Evolutionary conservation across 2,888 invertebrate species (phyloP), one percentile per base, ranked within the genome.

Genomic region (Oligia fasciuncula): DNA sequence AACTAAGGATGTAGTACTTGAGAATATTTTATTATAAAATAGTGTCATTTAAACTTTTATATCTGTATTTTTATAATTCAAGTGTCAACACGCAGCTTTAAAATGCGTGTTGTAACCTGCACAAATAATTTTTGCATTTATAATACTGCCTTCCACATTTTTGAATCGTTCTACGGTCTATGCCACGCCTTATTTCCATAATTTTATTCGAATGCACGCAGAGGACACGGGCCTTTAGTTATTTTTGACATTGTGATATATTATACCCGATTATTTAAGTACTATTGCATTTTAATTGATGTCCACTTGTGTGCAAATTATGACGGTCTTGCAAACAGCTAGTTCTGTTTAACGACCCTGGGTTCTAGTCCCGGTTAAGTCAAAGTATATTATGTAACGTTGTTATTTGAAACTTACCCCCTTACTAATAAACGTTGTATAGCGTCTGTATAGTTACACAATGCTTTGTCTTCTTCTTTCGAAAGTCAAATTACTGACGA

Each of bases 181-280:
- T 29, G 85, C 85, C 87, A 83, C 79, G 87, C 87, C 84, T 70
- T 66, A 51, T 77, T 81, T 79, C 66, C 57, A 49, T 9, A 69
- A 73, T 62, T 76, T 69, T 87, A 54, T 76, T 86, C 63, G 54
- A 79, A 83, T 75, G 68, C 71, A 74, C 76, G 71, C 67, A 63
- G 62, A 73, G 70, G n/a, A 72, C 62, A 76, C 73, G 46, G 84
- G 73, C 79, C 80, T 88, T 86, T 78, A 84, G 74, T 86, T 85
- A 80, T 80, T 84, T 81, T 84, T 84, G 76, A 86, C 73, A 86
- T 85, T 90, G 90, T 91, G 90, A 90, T 91, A 90, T 84, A 88
- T 79, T 77, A 69, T 87, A 81, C 77, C 88, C 84, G 81, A 84
- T 87, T 77, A 78, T 90, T 86, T 87, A 85, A 83, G 65, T 80